Percentiles rank a stretch among this genome's conserved stretches.
phyloP scores from a whole-genome alignment of 92 coral and sea anemone genomes.

The Pocillopora meandrina region DNA sequence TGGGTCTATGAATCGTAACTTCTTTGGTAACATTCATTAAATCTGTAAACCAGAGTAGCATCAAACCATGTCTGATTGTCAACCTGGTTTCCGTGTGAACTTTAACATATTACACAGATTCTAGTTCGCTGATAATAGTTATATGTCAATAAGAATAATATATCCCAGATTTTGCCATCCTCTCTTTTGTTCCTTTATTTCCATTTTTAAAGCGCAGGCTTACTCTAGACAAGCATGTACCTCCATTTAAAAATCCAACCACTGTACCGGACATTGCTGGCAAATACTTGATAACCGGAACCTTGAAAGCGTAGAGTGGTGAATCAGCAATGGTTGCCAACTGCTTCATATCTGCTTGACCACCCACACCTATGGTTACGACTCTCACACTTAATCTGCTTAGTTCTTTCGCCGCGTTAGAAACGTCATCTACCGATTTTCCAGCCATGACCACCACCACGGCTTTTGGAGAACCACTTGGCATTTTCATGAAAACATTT shows the following conservation, averaged over 20 bases:
- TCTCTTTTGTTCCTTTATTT: background rate
- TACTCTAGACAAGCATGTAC: slow-evolving; percentile 12
- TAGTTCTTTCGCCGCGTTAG: slow-evolving; percentile 40
- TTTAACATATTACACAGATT: too few species aligned
- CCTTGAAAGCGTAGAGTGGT: slow-evolving; percentile 49
- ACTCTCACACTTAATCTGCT: slow-evolving; percentile 35
- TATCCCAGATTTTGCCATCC: too few species aligned
- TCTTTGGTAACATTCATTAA: too few species aligned
- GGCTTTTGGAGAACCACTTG: slow-evolving; percentile 31
- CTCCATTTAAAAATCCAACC: slow-evolving; percentile 45
- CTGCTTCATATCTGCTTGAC: slow-evolving; percentile 50
- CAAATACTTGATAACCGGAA: slow-evolving; percentile 49
- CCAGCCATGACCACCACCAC: slow-evolving; percentile 60
- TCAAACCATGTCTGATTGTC: too few species aligned
- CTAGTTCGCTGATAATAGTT: too few species aligned
- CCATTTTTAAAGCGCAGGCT: background rate
- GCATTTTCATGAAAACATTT: slow-evolving; percentile 16
- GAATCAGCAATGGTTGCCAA: slow-evolving; percentile 61
- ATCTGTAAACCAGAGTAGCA: too few species aligned
- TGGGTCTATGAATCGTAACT: too few species aligned
- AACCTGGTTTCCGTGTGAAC: too few species aligned
- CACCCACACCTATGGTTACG: slow-evolving; percentile 60
- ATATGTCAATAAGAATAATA: too few species aligned
- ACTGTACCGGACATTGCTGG: slow-evolving; percentile 54
- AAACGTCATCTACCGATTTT: slow-evolving; percentile 49